Evolutionary conservation across 2,113 vertebrate species (phyloP).

Genomic region (Coracopsis vasa): DNA sequence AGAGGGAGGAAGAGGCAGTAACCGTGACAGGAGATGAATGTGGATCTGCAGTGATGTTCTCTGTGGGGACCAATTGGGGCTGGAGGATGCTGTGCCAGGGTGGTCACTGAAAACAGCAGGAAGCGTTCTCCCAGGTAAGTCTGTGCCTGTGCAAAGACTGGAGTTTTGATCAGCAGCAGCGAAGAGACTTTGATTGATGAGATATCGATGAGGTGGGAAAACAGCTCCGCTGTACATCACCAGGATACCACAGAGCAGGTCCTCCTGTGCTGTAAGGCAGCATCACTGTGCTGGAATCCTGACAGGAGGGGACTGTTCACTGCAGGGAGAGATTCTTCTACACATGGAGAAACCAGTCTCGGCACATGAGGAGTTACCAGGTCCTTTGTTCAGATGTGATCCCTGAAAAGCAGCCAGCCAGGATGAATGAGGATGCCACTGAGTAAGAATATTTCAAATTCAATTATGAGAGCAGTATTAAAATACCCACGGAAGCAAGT

Average conservation of each 20-base stretch:
- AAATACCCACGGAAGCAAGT: background rate
- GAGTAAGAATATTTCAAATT: background rate
- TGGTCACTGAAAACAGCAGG: background rate
- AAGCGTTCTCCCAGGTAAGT: background rate
- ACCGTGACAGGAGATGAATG: background rate
- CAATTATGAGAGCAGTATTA: background rate
- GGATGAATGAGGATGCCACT: background rate
- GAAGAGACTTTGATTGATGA: background rate
- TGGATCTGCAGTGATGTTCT: background rate
- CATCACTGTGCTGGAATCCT: background rate
- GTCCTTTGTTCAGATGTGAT: background rate
- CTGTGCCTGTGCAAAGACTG: background rate
- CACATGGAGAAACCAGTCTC: too few species aligned
- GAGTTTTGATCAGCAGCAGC: background rate
- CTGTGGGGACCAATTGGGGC: background rate
- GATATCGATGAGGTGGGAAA: background rate
- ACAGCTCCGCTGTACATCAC: background rate
- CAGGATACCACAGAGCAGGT: background rate
- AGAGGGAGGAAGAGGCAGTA: background rate
- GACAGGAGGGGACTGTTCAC: background rate
- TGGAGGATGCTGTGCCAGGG: background rate
- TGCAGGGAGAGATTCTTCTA: background rate
- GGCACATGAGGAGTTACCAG: background rate
- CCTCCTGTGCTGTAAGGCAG: fast-evolving
- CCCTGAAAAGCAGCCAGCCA: background rate